Percentiles rank a stretch among this genome's conserved stretches.
phyloP scores from a whole-genome alignment of 1,140 invertebrate species.

The Atopsyche davidsoni region DNA sequence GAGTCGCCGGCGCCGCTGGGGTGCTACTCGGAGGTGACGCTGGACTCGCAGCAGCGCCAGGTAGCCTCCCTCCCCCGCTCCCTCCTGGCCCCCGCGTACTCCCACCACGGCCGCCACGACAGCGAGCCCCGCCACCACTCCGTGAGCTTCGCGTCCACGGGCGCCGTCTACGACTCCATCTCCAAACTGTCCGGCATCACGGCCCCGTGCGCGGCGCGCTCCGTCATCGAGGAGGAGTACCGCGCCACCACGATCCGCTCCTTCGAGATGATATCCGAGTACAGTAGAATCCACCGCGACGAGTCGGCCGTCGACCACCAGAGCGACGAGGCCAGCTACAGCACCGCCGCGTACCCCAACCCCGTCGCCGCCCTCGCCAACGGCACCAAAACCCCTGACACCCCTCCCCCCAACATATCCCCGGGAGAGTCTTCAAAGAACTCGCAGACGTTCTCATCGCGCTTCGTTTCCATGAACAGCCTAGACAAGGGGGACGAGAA shows the following conservation, averaged over 20 bases:
- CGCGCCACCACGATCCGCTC: conserved; percentile 20
- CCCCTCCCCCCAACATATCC: conserved; percentile 53
- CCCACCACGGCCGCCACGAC: conserved; percentile 28
- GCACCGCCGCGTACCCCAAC: conserved; percentile 20
- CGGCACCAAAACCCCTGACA: conserved; percentile 50
- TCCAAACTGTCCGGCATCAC: conserved; percentile 32
- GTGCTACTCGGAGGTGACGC: conserved; percentile 54
- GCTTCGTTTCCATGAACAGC: conserved; percentile 51
- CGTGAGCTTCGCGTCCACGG: conserved; percentile 45
- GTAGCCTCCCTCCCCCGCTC: conserved; percentile 40
- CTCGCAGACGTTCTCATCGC: conserved; percentile 52
- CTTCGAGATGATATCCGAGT: conserved; percentile 15
- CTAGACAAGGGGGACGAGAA: conserved; percentile 34
- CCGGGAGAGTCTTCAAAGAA: conserved; percentile 42
- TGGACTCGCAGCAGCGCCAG: conserved; percentile 55
- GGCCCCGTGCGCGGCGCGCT: conserved; percentile 36
- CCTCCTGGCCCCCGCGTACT: conserved; percentile 40
- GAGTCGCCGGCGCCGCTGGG: conserved; percentile 59
- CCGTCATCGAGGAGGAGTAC: conserved; percentile 42
- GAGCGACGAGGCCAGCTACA: conserved; percentile 17
- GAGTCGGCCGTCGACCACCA: conserved; percentile 12
- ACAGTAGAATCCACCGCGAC: conserved; percentile 17
- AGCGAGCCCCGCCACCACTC: conserved; percentile 37
- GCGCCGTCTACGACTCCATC: conserved; percentile 34
- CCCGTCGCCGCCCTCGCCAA: conserved; percentile 26